These are phyloP conservation scores for Drosophila neotestacea DNA, from an alignment of 2,888 invertebrate genomes.

Conservation along the genomic window DNA sequence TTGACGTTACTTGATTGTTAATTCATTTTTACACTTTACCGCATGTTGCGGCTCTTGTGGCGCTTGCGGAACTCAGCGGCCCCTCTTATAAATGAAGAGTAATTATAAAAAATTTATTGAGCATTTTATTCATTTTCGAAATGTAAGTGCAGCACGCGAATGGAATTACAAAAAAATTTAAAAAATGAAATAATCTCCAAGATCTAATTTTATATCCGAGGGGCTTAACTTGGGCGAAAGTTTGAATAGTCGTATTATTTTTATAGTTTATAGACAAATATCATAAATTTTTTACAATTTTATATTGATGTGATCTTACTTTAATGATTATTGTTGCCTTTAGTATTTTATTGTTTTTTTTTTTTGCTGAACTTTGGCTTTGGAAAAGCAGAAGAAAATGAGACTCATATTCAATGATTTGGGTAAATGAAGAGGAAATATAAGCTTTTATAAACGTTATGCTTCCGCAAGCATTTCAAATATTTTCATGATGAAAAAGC, in stretches of 20 bases:
- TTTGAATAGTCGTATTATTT: constrained; percentile 3
- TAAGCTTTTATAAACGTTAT: constrained; percentile 26
- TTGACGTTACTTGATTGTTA: constrained; percentile 61
- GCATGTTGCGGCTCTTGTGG: constrained; percentile 26
- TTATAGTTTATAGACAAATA: neutral
- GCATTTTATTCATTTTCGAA: constrained; percentile 57
- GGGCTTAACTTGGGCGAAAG: constrained; percentile 26
- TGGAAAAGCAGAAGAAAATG: constrained; percentile 2
- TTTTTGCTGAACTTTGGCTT: constrained; percentile 8
- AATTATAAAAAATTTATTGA: constrained; percentile 70
- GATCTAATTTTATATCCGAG: constrained; percentile 6
- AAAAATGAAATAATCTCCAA: constrained; percentile 20
- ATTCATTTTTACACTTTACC: constrained; percentile 72
- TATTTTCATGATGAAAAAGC: constrained; percentile 34
- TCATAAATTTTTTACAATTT: constrained; percentile 8
- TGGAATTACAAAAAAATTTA: constrained; percentile 15
- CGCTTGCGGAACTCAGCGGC: constrained; percentile 60
- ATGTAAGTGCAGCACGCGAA: constrained; percentile 58
- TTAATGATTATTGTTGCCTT: constrained; percentile 20
- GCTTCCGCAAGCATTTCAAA: constrained; percentile 47
- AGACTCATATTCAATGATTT: constrained; percentile 33
- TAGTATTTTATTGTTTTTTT: constrained; percentile 2
- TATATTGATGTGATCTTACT: constrained; percentile 20
- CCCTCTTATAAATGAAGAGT: constrained; percentile 52
- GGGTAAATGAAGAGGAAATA: constrained; percentile 37